Evolutionary conservation across 2,113 vertebrate genomes (phyloP).

Genomic region (Lichenostomus cassidix): DNA sequence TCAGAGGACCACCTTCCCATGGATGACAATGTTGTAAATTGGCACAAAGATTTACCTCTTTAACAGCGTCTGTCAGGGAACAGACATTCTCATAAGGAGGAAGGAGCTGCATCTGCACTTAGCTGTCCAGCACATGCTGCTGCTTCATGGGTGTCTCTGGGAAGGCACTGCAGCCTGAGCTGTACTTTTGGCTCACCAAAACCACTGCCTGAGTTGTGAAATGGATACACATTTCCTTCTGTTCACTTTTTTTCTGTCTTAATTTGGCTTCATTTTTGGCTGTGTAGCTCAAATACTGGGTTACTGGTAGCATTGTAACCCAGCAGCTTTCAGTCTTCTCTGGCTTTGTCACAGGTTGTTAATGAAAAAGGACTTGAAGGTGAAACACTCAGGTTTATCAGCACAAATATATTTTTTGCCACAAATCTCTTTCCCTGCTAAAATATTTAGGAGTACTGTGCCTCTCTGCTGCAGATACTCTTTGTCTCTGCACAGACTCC

Average conservation of each 20-base stretch:
- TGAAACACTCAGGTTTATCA: neutral
- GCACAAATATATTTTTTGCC: neutral
- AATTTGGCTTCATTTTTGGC: neutral
- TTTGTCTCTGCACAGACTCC: neutral
- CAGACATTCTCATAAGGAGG: neutral
- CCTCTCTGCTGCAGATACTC: neutral
- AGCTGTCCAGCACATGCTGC: neutral
- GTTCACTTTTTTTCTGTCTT: neutral
- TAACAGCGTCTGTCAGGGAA: neutral
- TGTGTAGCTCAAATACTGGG: neutral
- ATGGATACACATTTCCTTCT: neutral
- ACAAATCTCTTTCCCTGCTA: neutral
- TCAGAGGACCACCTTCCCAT: neutral
- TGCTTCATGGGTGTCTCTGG: neutral
- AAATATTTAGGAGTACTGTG: neutral
- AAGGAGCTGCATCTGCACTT: neutral
- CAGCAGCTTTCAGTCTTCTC: neutral
- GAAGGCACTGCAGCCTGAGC: neutral
- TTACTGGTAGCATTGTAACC: neutral
- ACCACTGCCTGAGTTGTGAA: neutral
- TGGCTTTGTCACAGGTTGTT: neutral
- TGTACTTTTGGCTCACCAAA: neutral
- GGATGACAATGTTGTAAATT: neutral
- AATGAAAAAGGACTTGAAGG: neutral
- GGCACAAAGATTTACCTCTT: neutral